Percentiles rank a stretch among this genome's conserved stretches.
phyloP scores from a whole-genome alignment of 2,113 vertebrate species.

The Tringa solitaria region DNA sequence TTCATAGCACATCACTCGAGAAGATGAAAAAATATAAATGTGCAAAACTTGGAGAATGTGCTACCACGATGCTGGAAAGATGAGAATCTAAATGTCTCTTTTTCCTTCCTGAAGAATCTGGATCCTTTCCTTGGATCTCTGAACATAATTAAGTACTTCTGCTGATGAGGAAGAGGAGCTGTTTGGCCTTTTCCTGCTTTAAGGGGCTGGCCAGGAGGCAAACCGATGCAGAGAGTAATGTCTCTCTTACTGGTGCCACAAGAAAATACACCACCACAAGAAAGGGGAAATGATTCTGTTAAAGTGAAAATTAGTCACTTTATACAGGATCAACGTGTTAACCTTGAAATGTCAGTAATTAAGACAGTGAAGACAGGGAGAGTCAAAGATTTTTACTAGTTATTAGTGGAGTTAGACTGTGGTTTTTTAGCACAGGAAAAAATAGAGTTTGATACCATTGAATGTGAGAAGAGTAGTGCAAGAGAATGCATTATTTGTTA shows the following conservation, averaged over 20 bases:
- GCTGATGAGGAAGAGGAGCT: not conserved
- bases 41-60: not conserved
- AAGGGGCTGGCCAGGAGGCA: not conserved
- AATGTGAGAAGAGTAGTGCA: not conserved
- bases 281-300: not conserved
- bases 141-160: not conserved
- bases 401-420: not conserved
- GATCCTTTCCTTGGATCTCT: not conserved
- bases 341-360: not conserved
- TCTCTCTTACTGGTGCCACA: not conserved
- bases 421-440: not conserved
- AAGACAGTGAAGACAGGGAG: not conserved
- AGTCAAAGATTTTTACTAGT: not conserved
- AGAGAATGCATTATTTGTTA: not conserved
- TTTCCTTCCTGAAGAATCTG: not conserved
- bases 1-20: not conserved
- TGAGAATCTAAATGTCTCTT: not conserved
- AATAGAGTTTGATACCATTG: rapidly evolving
- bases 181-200: not conserved
- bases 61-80: not conserved
- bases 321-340: not conserved
- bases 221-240: not conserved
- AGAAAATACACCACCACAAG: not conserved
- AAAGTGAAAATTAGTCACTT: not conserved
- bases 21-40: not conserved